Conservation (phyloP, 2,888 invertebrate genomes). For the Scrobipalpa costella region DNA sequence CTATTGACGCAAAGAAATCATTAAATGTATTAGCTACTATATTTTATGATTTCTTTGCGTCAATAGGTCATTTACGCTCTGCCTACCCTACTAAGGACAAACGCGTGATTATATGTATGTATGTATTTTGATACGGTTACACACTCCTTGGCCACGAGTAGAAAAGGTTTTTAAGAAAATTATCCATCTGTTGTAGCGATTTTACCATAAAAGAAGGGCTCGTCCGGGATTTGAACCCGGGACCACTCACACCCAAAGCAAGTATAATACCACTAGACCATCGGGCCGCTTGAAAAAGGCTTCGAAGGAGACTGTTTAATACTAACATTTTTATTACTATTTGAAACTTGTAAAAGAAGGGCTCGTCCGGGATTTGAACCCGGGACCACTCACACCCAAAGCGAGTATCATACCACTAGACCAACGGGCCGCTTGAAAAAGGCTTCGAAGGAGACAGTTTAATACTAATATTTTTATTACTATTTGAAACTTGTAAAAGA, state of each 20-base stretch:
- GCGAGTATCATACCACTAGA: slow-evolving; percentile 45
- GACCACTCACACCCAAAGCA: slow-evolving; percentile 55
- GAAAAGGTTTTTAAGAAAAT: no score
- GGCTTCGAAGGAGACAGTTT: not conserved
- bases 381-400: slow-evolving; percentile 57
- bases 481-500: not conserved
- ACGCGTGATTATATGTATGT: no score
- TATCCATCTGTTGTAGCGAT: no score
- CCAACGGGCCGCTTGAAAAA: not conserved
- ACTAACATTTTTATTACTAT: not conserved
- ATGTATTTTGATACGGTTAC: no score
- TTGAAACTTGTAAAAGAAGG: slow-evolving; percentile 31
- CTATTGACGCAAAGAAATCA: no score
- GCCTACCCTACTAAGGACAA: no score
- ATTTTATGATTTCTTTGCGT: no score
- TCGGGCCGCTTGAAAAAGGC: not conserved
- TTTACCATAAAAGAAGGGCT: slow-evolving; percentile 47
- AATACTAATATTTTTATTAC: not conserved
- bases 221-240: slow-evolving; percentile 66
- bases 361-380: slow-evolving; percentile 67
- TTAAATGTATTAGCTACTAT: no score
- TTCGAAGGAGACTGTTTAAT: not conserved
- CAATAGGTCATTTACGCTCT: no score
- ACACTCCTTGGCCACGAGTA: no score
- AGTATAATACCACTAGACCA: slow-evolving; percentile 43